Evolutionary conservation across 1,140 invertebrate species (phyloP).

Genomic region (Eupeodes corollae): DNA sequence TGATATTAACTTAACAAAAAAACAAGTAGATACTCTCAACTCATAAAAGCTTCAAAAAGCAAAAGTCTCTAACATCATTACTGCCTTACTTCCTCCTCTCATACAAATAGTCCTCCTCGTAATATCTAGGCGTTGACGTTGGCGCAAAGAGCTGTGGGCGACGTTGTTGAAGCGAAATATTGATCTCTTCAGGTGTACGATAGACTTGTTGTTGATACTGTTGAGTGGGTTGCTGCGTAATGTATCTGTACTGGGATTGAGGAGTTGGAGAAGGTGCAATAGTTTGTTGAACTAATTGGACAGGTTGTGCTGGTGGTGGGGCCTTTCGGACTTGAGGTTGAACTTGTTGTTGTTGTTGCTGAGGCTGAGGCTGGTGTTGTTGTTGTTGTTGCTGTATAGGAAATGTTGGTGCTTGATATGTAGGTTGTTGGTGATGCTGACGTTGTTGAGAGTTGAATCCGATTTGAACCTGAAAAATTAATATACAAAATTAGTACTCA

Average conservation of each 20-base stretch:
- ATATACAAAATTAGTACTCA: background rate
- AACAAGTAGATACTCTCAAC: too few relatives aligned
- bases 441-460: slow-evolving; percentile 28
- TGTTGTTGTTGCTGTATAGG: slow-evolving; percentile 29
- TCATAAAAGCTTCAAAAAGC: too few relatives aligned
- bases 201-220: slow-evolving; percentile 53
- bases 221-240: slow-evolving; percentile 29
- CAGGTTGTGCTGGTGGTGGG: slow-evolving; percentile 12
- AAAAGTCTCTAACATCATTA: too few relatives aligned
- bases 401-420: slow-evolving; percentile 21
- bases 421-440: slow-evolving; percentile 20
- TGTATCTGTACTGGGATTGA: slow-evolving; percentile 20
- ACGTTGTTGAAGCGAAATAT: slow-evolving; percentile 68
- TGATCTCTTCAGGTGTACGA: slow-evolving; percentile 71
- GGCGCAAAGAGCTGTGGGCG: slow-evolving; percentile 42
- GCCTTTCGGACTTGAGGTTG: slow-evolving; percentile 21
- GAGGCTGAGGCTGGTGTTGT: slow-evolving; percentile 20
- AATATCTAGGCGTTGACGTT: slow-evolving; percentile 31
- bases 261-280: slow-evolving; percentile 31
- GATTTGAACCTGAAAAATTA: slow-evolving; percentile 29
- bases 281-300: background rate
- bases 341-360: slow-evolving; percentile 12
- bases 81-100: slow-evolving; percentile 33
- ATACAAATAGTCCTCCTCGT: slow-evolving; percentile 36
- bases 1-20: too few relatives aligned